Percentiles rank a stretch among this genome's conserved stretches.
These are phyloP conservation scores for Sialis lutaria DNA, from an alignment of 2,888 invertebrate species.

Conservation along the genomic window DNA sequence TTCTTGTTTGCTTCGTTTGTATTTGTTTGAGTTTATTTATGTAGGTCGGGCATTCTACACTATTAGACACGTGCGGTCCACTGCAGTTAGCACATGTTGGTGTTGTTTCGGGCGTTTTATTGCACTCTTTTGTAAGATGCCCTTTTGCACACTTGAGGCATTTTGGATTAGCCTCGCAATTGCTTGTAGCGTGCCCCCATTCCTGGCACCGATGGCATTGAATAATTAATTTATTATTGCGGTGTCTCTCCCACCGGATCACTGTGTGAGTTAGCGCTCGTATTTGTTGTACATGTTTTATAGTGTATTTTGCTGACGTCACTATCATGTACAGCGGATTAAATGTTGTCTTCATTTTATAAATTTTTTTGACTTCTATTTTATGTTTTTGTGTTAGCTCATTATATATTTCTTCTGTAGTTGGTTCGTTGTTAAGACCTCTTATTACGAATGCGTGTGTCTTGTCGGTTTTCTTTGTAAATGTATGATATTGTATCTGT, in stretches of 20 bases:
- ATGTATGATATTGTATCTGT: too few species aligned
- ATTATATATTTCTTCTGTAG: too few species aligned
- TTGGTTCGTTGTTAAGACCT: too few species aligned
- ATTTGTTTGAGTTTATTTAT: conserved; percentile 7
- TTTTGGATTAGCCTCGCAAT: conserved; percentile 12
- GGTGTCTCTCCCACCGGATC: conserved; percentile 12
- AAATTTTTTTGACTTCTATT: background rate
- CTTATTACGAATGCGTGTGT: too few species aligned
- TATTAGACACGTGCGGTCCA: conserved; percentile 15
- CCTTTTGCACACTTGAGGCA: conserved; percentile 14
- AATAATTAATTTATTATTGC: conserved; percentile 11
- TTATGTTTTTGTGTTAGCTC: too few species aligned
- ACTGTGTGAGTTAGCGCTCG: background rate
- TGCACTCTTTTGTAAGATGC: conserved; percentile 14
- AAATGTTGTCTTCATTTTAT: background rate
- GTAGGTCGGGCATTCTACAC: conserved; percentile 11
- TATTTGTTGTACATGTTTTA: conserved; percentile 1
- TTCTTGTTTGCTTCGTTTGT: background rate
- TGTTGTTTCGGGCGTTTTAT: conserved; percentile 10
- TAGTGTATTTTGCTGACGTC: background rate
- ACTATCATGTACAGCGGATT: background rate
- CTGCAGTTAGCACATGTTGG: conserved; percentile 16
- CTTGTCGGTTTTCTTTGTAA: too few species aligned
- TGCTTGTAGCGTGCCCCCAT: conserved; percentile 15
- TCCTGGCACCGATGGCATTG: conserved; percentile 16